Evolutionary conservation across 2,888 invertebrate species (phyloP), one percentile per base, ranked within the genome.

Genomic region (Cistogaster globosa): DNA sequence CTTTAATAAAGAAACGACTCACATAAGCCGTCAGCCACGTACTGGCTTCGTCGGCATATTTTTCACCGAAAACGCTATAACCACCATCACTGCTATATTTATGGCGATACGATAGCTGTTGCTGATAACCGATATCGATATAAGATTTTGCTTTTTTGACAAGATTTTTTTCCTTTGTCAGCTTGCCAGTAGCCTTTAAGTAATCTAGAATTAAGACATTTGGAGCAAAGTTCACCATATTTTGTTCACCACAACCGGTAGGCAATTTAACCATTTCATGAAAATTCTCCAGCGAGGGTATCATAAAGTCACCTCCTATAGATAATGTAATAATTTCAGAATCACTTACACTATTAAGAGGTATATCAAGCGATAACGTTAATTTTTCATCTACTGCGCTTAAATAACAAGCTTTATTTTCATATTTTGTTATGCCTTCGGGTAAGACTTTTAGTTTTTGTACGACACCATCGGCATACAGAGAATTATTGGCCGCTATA

Each of bases 21-120:
- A 97, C 97, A 90, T 97, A 97, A 0, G 97, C 97, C 2, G 97
- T 97, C 83, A 98, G 92, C 97, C 96, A 96, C 0, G 94, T 94
- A 42, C 97, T 97, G 0, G 96, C 95, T 0, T 93, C 90, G 0
- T 92, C 88, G 89, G 95, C 95, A 0, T 94, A 2, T 0, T 94
- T 92, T 11, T 38, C 42, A 0, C 96, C 96, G 89, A 97, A 97
- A 0, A 96, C 96, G 48, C 96, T 96, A 92, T 96, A 96, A 0
- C 96, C 96, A 0, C 96, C 96, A 67, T 95, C 94, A 0, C 93
- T 32, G 32, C 32, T 32, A 32, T 32, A 32, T 32, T 32, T 92
- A 88, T 96, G 96, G 55, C 94, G 93, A 90, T 96, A 97, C 80
- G 94, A 95, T 79, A 97, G 92, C 89, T 97, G 95, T 11, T 95